Evolutionary conservation across 2,888 invertebrate genomes (phyloP).

Genomic region (Celastrina argiolus): DNA sequence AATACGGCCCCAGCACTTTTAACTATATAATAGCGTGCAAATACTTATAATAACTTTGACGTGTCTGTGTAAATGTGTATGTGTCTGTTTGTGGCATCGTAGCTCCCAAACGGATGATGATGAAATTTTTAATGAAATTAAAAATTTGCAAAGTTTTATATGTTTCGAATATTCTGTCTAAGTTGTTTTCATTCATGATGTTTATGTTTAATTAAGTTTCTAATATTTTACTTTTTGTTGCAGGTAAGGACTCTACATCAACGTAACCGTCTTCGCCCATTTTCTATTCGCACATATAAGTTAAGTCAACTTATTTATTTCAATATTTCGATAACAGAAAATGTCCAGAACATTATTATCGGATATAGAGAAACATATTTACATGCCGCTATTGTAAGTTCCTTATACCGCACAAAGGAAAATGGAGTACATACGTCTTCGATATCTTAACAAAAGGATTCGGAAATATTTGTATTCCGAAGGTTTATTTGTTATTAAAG

Average conservation of each 20-base stretch:
- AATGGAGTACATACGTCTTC: background rate
- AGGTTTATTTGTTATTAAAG: conserved; percentile 9
- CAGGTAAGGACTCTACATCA: background rate
- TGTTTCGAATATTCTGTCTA: too few relatives aligned
- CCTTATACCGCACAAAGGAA: conserved; percentile 4
- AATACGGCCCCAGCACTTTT: too few relatives aligned
- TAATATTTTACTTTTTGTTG: background rate
- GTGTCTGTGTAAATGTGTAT: too few relatives aligned
- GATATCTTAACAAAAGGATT: conserved; percentile 11
- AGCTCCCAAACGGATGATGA: too few relatives aligned
- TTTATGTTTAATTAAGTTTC: background rate
- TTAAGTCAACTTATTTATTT: background rate
- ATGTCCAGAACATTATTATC: background rate
- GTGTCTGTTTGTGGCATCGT: too few relatives aligned
- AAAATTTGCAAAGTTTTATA: too few relatives aligned
- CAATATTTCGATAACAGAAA: background rate
- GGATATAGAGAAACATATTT: background rate
- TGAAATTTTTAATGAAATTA: too few relatives aligned
- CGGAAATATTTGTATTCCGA: conserved; percentile 3
- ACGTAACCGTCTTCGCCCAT: background rate
- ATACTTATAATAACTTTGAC: too few relatives aligned
- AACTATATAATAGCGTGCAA: too few relatives aligned
- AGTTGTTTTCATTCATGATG: too few relatives aligned
- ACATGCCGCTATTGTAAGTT: conserved; percentile 6
- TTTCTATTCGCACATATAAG: background rate